Conservation (phyloP, 2,888 invertebrate species). For the Norana najaformis region DNA sequence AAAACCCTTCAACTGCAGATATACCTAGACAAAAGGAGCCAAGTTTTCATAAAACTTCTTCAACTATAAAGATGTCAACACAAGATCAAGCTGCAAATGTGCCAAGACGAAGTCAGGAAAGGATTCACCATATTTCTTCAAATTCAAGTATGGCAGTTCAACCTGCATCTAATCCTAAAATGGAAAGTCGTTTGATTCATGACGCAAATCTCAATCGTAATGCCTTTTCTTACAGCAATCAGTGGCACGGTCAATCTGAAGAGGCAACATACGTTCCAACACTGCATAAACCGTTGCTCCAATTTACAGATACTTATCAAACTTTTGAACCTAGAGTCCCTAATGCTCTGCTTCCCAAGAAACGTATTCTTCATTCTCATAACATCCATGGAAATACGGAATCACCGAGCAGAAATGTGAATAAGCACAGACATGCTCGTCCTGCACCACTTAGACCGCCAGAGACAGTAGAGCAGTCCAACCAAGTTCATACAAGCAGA, state of each 20-base stretch:
- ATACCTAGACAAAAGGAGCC: neutral
- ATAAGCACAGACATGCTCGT: slow-evolving; percentile 13
- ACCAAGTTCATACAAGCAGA: neutral
- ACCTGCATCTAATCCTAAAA: no score
- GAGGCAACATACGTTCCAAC: neutral
- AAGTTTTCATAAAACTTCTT: neutral
- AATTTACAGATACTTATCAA: no score
- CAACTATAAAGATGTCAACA: neutral
- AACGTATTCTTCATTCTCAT: neutral
- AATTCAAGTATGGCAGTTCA: neutral
- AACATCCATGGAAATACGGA: neutral
- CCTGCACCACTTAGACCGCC: neutral
- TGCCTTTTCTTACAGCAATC: neutral
- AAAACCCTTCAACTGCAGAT: neutral
- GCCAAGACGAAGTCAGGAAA: neutral
- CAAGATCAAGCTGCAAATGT: neutral
- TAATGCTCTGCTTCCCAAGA: neutral
- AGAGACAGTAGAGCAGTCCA: neutral
- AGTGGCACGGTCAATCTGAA: neutral
- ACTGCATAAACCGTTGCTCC: no score
- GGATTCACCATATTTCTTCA: neutral
- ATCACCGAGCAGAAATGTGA: neutral
- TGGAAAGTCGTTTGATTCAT: neutral
- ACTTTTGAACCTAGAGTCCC: neutral
- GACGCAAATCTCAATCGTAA: neutral